Base-by-base conservation (phyloP, 2,797 vertebrate species). In the Neoniphon sammara region DNA sequence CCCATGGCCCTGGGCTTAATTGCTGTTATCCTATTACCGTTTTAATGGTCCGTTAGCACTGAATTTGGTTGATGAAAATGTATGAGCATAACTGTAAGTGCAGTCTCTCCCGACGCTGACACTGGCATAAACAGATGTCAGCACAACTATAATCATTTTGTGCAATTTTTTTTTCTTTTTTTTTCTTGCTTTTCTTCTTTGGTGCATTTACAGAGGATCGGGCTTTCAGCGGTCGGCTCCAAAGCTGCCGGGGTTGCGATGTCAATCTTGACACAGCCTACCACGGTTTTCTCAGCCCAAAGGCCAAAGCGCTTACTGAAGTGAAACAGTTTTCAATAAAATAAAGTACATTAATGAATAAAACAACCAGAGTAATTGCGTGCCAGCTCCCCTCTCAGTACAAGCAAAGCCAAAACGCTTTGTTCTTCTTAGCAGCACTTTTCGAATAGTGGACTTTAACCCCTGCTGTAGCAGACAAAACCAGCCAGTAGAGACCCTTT, bases 11-110 rank as follows among this genome's bases (percentile, higher is more conserved):
- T 50, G 53, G 84, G 82, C 81, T 80, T 89, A 82, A 89, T 90
- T 85, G 85, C 79, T 63, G 64, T 87, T 80, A 87, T 82, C 78
- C 81, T 84, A 83, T 85, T 88, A 87, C 78, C 77, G 73, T 83
- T 87, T 90, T 87, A 89, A 88, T 89, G 83, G 61, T 82, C 72
- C 49, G 70, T 84, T 85, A 82, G 75, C 76, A 67, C 61, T 78
- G 71, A 76, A 70, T 80, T 76, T 66, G 66, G 73, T 79, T 87
- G 85, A 85, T 87, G 71, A 77, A 86, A 90, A 84, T 84, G 73
- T 80, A 73, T 73, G 71, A 87, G 70, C 73, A 23, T 76, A 71
- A 75, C 71, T 65, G 59, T 85, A 68, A 52, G 52, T 70, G 59
- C 23, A 47, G 55, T 50, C 70, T 53, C 70, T 73, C 61, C 70